Evolutionary conservation across 2,113 vertebrate species (phyloP).

Genomic region (Melanocharis versteri): DNA sequence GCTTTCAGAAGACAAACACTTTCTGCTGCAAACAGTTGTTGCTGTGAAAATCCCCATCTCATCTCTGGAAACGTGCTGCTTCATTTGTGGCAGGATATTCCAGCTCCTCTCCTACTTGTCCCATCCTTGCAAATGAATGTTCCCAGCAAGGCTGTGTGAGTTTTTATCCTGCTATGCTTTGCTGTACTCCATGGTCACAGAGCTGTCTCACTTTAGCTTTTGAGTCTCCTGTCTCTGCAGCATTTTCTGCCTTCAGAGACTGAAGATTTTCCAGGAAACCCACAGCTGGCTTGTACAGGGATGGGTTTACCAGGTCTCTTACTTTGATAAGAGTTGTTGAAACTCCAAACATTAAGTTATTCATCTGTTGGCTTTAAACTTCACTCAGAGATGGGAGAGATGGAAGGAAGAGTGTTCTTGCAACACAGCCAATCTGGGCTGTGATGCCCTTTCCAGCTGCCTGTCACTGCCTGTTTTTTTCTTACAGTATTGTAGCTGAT

Average conservation of each 20-base stretch:
- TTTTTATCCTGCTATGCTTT: background rate
- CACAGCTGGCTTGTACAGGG: background rate
- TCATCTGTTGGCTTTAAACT: background rate
- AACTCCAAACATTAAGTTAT: background rate
- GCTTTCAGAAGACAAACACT: background rate
- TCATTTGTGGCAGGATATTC: background rate
- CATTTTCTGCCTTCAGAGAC: background rate
- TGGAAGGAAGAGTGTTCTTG: background rate
- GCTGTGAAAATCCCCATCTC: background rate
- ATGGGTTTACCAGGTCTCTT: background rate
- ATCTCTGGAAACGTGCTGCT: background rate
- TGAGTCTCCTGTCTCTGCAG: background rate
- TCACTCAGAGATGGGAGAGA: background rate
- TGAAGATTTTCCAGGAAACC: background rate
- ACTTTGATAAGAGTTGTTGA: background rate
- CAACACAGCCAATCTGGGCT: background rate
- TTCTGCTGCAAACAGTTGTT: background rate
- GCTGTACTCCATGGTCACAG: background rate
- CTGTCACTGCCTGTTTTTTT: background rate
- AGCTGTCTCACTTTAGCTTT: background rate
- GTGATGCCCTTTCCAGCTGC: background rate
- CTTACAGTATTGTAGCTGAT: background rate
- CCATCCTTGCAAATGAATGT: background rate
- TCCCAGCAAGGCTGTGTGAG: background rate
- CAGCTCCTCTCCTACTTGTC: background rate